Evolutionary conservation across 2,113 vertebrate species (phyloP).

Genomic region (Scophthalmus maximus): DNA sequence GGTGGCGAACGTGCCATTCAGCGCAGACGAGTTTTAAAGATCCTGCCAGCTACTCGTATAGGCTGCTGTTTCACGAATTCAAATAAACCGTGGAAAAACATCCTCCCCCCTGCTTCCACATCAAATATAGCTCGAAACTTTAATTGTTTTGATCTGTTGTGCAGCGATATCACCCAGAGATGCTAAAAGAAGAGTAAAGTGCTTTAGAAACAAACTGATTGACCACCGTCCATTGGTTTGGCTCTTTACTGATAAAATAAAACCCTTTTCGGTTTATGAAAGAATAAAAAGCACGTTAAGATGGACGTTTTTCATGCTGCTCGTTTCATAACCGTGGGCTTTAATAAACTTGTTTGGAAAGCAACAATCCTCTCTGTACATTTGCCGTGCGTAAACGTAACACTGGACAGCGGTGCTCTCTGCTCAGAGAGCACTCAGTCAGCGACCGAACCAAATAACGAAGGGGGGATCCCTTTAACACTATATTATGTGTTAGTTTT

Average conservation of each 20-base stretch:
- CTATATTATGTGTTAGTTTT: not conserved
- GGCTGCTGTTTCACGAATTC: not conserved
- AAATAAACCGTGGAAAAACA: too few relatives aligned
- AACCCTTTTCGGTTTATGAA: not conserved
- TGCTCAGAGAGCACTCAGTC: not conserved
- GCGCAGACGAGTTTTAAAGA: not conserved
- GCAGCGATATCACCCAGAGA: too few relatives aligned
- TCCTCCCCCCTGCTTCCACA: too few relatives aligned
- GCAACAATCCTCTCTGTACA: not conserved
- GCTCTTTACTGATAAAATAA: not conserved
- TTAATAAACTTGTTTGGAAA: slow-evolving; percentile 11
- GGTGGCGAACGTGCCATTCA: too few relatives aligned
- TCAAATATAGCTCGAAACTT: too few relatives aligned
- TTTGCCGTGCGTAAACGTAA: slow-evolving; percentile 6
- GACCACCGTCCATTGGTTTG: not conserved
- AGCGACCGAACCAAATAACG: not conserved
- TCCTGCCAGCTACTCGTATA: too few relatives aligned
- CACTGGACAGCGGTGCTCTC: not conserved
- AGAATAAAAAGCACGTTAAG: not conserved
- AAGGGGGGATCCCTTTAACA: not conserved
- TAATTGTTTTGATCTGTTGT: too few relatives aligned
- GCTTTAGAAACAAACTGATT: too few relatives aligned
- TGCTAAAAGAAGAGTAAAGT: too few relatives aligned
- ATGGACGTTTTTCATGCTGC: not conserved
- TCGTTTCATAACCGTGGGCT: not conserved